Evolutionary conservation across 1,140 invertebrate species (phyloP).

Genomic region (Diorhabda carinulata): DNA sequence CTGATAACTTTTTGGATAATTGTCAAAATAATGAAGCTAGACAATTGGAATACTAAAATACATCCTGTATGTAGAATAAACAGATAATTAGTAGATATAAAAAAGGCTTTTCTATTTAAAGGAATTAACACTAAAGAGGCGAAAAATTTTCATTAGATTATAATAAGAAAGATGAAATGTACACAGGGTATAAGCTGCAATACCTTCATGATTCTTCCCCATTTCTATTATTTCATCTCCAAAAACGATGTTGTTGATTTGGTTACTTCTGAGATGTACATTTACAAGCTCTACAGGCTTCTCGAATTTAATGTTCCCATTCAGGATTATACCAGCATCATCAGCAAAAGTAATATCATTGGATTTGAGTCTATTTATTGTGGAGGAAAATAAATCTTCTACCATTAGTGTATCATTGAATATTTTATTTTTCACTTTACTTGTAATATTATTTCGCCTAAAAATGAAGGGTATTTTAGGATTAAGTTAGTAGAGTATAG

Average conservation of each 20-base stretch:
- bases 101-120: no score
- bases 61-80: no score
- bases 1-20: no score
- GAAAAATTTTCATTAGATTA: no score
- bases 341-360: conserved; percentile 20
- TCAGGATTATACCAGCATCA: conserved; percentile 23
- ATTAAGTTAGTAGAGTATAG: no score
- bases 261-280: conserved; percentile 20
- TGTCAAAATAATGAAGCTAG: no score
- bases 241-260: conserved; percentile 32
- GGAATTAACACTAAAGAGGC: no score
- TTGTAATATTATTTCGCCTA: conserved; percentile 28
- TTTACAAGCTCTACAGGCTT: conserved; percentile 27
- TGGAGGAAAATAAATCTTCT: conserved; percentile 35
- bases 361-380: conserved; percentile 30
- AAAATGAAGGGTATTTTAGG: conserved; percentile 16
- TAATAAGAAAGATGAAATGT: no score
- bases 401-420: conserved; percentile 28
- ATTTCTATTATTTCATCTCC: conserved; percentile 28
- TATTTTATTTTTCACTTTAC: conserved; percentile 30
- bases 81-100: no score
- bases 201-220: conserved; percentile 9
- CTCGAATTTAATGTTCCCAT: conserved; percentile 33
- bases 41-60: no score
- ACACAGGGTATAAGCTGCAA: not conserved